Base-by-base conservation (phyloP, 2,888 invertebrate species). In the Callyntrura sp. region DNA sequence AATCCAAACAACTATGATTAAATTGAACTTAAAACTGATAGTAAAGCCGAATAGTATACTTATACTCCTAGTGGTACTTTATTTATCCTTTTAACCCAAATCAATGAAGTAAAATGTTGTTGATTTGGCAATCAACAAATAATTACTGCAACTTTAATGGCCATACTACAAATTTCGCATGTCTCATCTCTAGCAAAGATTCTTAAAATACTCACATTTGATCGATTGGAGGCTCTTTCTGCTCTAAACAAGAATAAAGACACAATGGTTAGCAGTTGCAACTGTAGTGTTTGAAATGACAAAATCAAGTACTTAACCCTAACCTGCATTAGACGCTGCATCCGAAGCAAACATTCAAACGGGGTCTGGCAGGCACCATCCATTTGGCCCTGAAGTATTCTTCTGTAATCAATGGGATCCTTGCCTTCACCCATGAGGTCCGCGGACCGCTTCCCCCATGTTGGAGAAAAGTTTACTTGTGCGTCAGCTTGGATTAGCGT, bases 391-490 rank as follows among this genome's bases (percentile, higher is more conserved):
- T n/a, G 43, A n/a, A 90, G 60, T 12, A 90, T 23, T 23, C 88
- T 84, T 20, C 91, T 87, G 70, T 76, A 88, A 3, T 88, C 91
- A 4, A 65, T 57, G 9, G 76, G 82, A n/a, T 85, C 90, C 51
- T 85, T 73, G 5, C 55, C 12, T n/a, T 84, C 86, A 1, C 81
- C 78, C 76, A 85, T 23, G 11, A 85, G 45, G n/a, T 81, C 82
- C 0, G 85, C 1, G 3, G 90, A 83, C n/a, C 93, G 94, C 14
- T 95, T 94, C 1, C 96, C 96, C 96, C 96, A 96, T 83, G 95
- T 95, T 0, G 96, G 95, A 0, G 96, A 96, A 93, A 96, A 96
- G 4, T 96, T 96, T 55, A 96, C 94, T 93, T 96, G 96, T 0
- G 95, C 96, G 20, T 91, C 90, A 0, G 90, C 92, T 17, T 87